phyloP scores from a whole-genome alignment of 2,113 vertebrate species.

The Campylorhamphus procurvoides region DNA sequence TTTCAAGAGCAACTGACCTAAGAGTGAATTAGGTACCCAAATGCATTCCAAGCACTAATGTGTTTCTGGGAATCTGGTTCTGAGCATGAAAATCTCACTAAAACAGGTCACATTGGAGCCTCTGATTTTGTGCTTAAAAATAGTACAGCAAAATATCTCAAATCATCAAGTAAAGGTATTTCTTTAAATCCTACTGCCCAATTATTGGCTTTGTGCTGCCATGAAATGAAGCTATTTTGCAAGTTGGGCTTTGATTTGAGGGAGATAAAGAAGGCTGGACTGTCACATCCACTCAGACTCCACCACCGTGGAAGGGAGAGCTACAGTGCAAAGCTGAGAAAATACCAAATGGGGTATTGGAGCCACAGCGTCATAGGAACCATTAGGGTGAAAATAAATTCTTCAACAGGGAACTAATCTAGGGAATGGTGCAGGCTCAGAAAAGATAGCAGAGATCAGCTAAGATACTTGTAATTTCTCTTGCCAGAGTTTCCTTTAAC shows the following conservation, averaged over 20 bases:
- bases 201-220: not conserved
- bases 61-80: not conserved
- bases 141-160: not conserved
- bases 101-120: not conserved
- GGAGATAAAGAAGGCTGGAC: not conserved
- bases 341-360: not conserved
- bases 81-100: not conserved
- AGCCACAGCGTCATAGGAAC: not conserved
- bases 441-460: constrained; percentile 9
- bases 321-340: not conserved
- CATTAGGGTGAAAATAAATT: constrained; percentile 3
- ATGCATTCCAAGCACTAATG: not conserved
- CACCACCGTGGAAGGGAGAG: not conserved
- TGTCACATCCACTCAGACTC: not conserved
- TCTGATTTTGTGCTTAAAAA: not conserved
- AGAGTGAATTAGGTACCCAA: not conserved
- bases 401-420: not conserved
- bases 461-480: constrained; percentile 8
- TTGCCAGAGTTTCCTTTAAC: not conserved
- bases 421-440: not conserved
- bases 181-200: not conserved
- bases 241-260: constrained; percentile 1
- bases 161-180: not conserved
- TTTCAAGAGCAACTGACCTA: not conserved
- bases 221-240: not conserved